Evolutionary conservation across 2,888 invertebrate species (phyloP), one percentile per base, ranked within the genome.

Genomic region (Gandaritis pyraliata): DNA sequence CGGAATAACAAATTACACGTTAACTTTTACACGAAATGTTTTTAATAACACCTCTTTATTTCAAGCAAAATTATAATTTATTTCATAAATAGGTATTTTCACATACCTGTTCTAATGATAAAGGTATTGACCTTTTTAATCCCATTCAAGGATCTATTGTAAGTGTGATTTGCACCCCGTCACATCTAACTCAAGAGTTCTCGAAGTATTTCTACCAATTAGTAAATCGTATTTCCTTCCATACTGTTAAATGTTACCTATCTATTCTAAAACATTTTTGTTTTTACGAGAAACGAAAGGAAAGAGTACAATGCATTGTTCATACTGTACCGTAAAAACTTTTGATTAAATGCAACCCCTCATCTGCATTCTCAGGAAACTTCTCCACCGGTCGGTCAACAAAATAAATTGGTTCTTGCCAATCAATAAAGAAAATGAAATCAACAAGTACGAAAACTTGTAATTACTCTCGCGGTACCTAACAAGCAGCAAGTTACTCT

Each of bases 401-500:
- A 65, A 75, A 78, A 76, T 77, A 80, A 76, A 78, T 80, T 76
- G 75, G 72, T 76, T 73, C 62, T 70, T 52, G 69, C 63, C 74
- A 73, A 80, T 76, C 74, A 72, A 74, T 73, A 69, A 68, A 75
- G 65, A 73, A 78, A 77, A 77, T 72, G 69, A 79, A 76, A 77
- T 80, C 78, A 80, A 79, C 78, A 79, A 78, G 78, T 80, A 72
- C 66, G 72, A 76, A n/a, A 79, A 69, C 71, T 80, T 71, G 66
- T 81, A 81, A 80, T 81, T 77, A 76, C 73, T 78, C 80, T 75
- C 71, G 65, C 67, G 68, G 64, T 70, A 33, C 33, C 33, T 33
- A 70, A 70, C 68, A 60, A 60, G 60, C 53, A 16, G 59, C 62
- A 66, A 70, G 68, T 80, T 76, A 75, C 72, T 78, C 77, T 76